These are phyloP conservation scores for Xestobium rufovillosum DNA, from an alignment of 2,888 invertebrate genomes.

Conservation along the genomic window DNA sequence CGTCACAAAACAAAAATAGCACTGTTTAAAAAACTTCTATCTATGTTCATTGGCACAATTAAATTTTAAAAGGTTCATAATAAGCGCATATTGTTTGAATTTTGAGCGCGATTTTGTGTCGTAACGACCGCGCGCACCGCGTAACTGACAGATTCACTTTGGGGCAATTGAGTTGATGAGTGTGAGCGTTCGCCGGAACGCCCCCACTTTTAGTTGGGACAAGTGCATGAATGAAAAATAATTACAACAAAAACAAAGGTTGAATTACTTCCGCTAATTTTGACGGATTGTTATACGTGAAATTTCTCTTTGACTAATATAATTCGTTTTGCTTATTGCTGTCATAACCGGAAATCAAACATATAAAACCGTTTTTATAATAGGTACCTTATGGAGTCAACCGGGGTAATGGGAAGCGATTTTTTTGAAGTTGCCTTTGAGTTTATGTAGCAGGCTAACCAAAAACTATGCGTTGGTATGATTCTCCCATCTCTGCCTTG, in stretches of 20 bases:
- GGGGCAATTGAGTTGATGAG: constrained; percentile 1
- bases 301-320: too few relatives aligned
- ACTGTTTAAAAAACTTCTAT: background rate
- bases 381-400: too few relatives aligned
- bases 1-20: too few relatives aligned
- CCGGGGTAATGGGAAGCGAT: too few relatives aligned
- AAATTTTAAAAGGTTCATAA: background rate
- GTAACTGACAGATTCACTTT: background rate
- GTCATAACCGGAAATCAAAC: too few relatives aligned
- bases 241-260: constrained; percentile 35
- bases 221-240: constrained; percentile 36
- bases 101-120: background rate
- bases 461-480: too few relatives aligned
- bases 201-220: constrained; percentile 31
- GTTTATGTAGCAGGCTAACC: too few relatives aligned
- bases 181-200: constrained; percentile 18
- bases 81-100: background rate
- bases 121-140: background rate
- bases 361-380: too few relatives aligned
- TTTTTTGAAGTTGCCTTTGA: too few relatives aligned
- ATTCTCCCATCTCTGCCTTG: too few relatives aligned
- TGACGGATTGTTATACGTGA: too few relatives aligned
- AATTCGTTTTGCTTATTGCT: too few relatives aligned
- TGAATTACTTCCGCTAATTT: constrained; percentile 34
- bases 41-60: background rate